Evolutionary conservation across 2,113 vertebrate genomes (phyloP), one percentile per base, ranked within the genome.

Genomic region (Pardalotus punctatus): DNA sequence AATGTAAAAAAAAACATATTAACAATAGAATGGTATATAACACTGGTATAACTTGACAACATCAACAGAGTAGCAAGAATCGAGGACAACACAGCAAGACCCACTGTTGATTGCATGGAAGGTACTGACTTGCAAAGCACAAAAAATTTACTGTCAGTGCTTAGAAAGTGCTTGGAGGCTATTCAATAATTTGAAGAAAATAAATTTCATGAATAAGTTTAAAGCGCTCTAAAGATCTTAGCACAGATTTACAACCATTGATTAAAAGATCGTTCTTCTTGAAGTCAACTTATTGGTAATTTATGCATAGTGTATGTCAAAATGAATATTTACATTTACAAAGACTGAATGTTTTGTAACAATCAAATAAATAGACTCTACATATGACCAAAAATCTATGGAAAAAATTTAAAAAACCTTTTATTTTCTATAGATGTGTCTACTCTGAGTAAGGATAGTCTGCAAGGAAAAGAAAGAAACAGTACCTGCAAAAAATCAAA

Each of bases 201-300:
- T 38, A 43, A 90, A 42, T 78, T 62, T 60, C 6, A 3, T 81
- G 4, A 83, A 53, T 94, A 77, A 90, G 3, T 58, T 48, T 88
- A 57, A 86, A 50, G 51, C 78, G 31, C 25, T 74, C 5, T 90
- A 53, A 83, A 62, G 25, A 58, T 65, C 61, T 95, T 47, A 87
- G 33, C 77, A 71, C 27, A 90, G 53, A 80, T 94, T 81, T 97
- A 92, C 50, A 91, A 6, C 58, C 9, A 81, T 28, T 92, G 90
- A 97, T 95, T 96, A 96, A 90, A 65, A 95, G 51, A 93, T 93
- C 54, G 42, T 31, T 97, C 79, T 96, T 97, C 76, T 60, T 71
- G 40, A 96, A 96, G 71, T 51, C 53, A 88, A 48, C 6, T 84
- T 83, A 28, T 47, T 61, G 27, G 24, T 67, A 86, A 92, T 95